Percentiles rank a stretch among this genome's conserved stretches.
Conservation (phyloP, 1,140 invertebrate species). For the Drosophila navojoa region DNA sequence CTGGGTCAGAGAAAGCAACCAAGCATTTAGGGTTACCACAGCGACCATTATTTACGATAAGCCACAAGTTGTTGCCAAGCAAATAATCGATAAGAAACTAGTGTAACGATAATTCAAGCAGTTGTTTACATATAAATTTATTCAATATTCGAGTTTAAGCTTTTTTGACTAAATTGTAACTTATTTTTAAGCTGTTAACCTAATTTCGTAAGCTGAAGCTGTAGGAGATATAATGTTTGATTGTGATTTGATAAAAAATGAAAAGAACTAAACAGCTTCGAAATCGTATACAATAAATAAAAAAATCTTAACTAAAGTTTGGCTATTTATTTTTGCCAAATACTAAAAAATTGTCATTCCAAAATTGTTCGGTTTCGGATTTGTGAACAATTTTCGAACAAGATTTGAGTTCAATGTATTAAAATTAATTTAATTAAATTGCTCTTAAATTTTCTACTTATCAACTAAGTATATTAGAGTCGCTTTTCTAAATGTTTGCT, state of each 20-base stretch:
- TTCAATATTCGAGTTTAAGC: constrained; percentile 30
- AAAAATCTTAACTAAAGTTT: constrained; percentile 48
- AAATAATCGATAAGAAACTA: constrained; percentile 3
- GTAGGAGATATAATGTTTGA: not conserved
- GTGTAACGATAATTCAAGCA: not conserved
- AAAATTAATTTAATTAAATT: constrained; percentile 23
- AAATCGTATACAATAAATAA: constrained; percentile 45
- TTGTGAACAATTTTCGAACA: constrained; percentile 72
- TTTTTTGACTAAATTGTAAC: constrained; percentile 39
- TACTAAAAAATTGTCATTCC: constrained; percentile 67
- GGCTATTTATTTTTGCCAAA: constrained; percentile 34
- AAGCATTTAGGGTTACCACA: constrained; percentile 12
- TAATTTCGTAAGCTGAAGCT: constrained; percentile 24
- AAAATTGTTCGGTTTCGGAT: constrained; percentile 62
- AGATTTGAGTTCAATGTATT: constrained; percentile 48
- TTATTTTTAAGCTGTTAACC: constrained; percentile 22
- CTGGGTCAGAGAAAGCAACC: not conserved
- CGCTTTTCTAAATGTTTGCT: constrained; percentile 1
- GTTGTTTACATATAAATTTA: constrained; percentile 53
- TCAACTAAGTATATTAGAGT: constrained; percentile 10
- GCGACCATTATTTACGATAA: not conserved
- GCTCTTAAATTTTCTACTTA: constrained; percentile 61
- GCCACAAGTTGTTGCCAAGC: not conserved
- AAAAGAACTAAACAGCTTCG: constrained; percentile 22
- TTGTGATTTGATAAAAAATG: constrained; percentile 19